A percentile compares a stretch with the other conserved stretches of the same genome.
These are phyloP conservation scores for Napeogenes inachia DNA, from an alignment of 2,888 invertebrate genomes.

Conservation along the genomic window DNA sequence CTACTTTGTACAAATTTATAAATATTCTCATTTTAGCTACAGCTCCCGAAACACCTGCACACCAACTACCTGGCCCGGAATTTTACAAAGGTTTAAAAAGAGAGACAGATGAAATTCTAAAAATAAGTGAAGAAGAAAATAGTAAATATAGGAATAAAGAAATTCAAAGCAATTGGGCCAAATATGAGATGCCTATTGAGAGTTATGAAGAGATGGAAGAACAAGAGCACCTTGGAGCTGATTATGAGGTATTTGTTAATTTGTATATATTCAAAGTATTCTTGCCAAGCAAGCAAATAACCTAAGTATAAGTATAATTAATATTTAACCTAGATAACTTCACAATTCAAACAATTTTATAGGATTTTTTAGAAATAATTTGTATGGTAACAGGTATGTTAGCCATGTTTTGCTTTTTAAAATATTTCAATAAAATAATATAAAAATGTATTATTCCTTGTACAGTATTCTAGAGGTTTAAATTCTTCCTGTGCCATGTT, in stretches of 20 bases:
- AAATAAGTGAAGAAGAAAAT: conserved; percentile 65
- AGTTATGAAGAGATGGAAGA: conserved; percentile 68
- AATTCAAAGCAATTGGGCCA: conserved; percentile 71
- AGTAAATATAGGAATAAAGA: conserved; percentile 70
- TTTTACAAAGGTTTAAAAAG: conserved; percentile 62
- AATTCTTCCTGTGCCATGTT: no score
- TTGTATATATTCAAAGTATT: no score
- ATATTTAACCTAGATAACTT: no score
- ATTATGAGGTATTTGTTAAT: conserved; percentile 59
- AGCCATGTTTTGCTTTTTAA: no score
- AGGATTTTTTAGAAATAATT: no score
- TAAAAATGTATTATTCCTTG: no score
- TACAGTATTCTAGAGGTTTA: no score
- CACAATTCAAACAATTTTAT: no score
- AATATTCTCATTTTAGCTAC: conserved; percentile 32
- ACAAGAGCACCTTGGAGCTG: conserved; percentile 65
- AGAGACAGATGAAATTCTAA: conserved; percentile 68
- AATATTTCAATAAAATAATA: no score
- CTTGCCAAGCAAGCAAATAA: no score
- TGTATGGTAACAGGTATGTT: no score
- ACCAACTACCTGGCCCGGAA: conserved; percentile 60
- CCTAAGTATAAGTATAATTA: no score
- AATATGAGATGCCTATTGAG: conserved; percentile 70
- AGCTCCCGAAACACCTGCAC: conserved; percentile 49
- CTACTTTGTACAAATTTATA: background rate